These are phyloP conservation scores for Pachycephala philippinensis DNA, from an alignment of 2,113 vertebrate genomes.

Conservation along the genomic window DNA sequence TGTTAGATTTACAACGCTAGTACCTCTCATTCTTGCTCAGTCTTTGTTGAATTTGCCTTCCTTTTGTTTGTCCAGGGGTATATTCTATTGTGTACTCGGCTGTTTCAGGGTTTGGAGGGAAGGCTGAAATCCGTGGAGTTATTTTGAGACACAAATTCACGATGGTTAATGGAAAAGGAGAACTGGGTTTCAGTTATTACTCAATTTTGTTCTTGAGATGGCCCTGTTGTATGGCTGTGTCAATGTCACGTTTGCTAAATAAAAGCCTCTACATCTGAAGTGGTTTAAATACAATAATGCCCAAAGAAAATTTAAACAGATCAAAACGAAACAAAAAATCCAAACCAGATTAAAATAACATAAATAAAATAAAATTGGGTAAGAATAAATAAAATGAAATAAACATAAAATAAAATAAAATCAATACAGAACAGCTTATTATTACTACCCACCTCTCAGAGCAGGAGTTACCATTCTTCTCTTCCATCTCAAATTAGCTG, in stretches of 20 bases:
- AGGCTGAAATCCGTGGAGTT: neutral
- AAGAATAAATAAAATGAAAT: neutral
- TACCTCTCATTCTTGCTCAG: neutral
- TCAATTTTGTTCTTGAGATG: neutral
- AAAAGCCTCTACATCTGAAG: neutral
- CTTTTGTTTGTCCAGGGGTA: neutral
- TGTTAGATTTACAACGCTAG: neutral
- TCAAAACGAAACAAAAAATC: neutral
- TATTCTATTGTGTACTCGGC: neutral
- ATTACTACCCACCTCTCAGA: neutral
- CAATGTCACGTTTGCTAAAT: neutral
- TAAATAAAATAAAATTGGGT: neutral
- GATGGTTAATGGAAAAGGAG: neutral
- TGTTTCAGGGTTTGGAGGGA: neutral
- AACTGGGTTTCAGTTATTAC: neutral
- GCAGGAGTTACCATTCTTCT: neutral
- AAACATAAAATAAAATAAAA: neutral
- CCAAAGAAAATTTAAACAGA: rapidly evolving
- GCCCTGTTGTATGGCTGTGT: neutral
- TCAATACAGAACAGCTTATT: neutral
- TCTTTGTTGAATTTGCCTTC: neutral
- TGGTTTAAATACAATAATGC: neutral
- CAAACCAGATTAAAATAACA: neutral
- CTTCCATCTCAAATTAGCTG: neutral
- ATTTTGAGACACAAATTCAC: neutral